Evolutionary conservation across 2,888 invertebrate species (phyloP), one percentile per base, ranked within the genome.

Genomic region (Athalia circularis): DNA sequence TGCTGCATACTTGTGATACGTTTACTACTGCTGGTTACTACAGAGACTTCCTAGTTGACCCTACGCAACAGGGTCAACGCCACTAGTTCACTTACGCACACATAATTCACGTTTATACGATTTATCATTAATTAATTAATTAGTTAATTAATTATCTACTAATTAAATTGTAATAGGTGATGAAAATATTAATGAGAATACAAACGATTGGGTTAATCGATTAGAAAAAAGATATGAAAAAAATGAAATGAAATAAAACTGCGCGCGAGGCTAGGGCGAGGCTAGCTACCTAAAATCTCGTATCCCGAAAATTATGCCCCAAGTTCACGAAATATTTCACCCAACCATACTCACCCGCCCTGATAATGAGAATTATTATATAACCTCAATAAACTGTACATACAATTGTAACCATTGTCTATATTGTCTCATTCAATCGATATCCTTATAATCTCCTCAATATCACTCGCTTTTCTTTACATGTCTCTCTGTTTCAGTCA

Each of bases 41-140:
- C 90, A 89, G 90, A 90, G 88, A 90, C 90, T 90, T 90, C 90
- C 90, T 90, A 90, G 87, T 87, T 86, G 87, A 80, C 80, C 80
- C 77, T 78, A 80, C 77, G 29, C 29, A 29, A 80, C 80, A 80
- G 82, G 81, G 82, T 82, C 87, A 87, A 87, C 88, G 87, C 90
- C 90, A 90, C 90, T 90, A 90, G 90, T 90, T 90, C 90, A 90
- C 90, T 90, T 89, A 89, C 87, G 90, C 90, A 90, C 90, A 90
- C 89, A 85, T 85, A 85, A 88, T 85, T 89, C 88, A 89, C 86
- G 85, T 88, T 88, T 87, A 88, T 86, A 87, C 84, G 84, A 86
- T 87, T 87, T 87, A 87, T 86, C 85, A 86, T 84, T 80, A 86
- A 88, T 89, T 88, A 84, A 86, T 87, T 88, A 81, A 88, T 86